phyloP scores from a whole-genome alignment of 2,797 vertebrate species.

The Valencia hispanica region DNA sequence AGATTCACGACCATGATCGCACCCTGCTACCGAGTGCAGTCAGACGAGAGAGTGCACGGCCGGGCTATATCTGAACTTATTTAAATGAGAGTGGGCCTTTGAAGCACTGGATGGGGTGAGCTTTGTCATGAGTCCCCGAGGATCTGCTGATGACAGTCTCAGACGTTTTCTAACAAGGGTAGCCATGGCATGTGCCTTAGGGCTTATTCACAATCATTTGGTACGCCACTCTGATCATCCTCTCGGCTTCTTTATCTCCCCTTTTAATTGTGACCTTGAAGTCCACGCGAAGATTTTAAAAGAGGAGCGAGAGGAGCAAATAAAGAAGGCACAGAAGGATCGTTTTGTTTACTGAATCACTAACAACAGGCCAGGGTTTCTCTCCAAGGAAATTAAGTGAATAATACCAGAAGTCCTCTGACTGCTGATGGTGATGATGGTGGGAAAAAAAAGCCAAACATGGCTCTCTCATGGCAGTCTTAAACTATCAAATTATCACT shows the following conservation, averaged over 20 bases:
- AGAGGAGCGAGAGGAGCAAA: conserved; percentile 65
- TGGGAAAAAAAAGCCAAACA: conserved; percentile 15
- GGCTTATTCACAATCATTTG: conserved; percentile 82
- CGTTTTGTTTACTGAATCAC: conserved; percentile 39
- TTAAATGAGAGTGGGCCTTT: conserved; percentile 70
- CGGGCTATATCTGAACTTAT: conserved; percentile 66
- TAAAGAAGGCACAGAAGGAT: conserved; percentile 25
- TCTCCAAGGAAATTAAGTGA: conserved; percentile 27
- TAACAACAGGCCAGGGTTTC: conserved; percentile 21
- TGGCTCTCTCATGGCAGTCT: neutral
- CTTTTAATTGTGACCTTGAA: conserved; percentile 76
- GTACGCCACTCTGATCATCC: conserved; percentile 78
- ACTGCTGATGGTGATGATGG: neutral
- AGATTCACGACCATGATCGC: conserved; percentile 58
- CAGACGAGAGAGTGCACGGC: conserved; percentile 30
- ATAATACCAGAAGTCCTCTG: conserved; percentile 22
- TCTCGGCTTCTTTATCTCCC: conserved; percentile 45
- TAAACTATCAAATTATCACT: conserved; percentile 11
- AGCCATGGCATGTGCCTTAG: conserved; percentile 74
- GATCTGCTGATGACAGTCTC: conserved; percentile 69
- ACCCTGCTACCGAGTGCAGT: conserved; percentile 34
- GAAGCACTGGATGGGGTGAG: conserved; percentile 65
- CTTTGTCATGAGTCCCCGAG: conserved; percentile 73
- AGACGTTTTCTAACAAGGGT: conserved; percentile 76
- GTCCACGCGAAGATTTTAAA: conserved; percentile 65